Conservation (phyloP, 2,113 vertebrate species). For the Takifugu flavidus region DNA sequence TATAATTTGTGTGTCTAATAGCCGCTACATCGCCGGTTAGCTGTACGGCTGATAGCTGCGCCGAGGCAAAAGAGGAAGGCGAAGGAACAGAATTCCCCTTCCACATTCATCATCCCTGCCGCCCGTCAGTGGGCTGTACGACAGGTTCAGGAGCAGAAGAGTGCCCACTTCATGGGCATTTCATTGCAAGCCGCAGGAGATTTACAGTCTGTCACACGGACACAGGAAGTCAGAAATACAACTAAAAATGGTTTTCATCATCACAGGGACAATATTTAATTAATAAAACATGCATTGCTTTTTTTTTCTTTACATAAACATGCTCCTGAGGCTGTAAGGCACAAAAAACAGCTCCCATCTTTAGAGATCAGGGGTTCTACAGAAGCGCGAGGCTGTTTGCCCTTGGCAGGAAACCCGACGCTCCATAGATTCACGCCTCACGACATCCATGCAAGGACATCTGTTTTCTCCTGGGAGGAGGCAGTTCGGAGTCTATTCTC, state of each 20-base stretch:
- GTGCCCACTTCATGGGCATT: constrained; percentile 14
- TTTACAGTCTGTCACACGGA: background rate
- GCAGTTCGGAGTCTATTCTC: constrained; percentile 19
- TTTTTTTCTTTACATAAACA: background rate
- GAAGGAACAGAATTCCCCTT: constrained; percentile 6
- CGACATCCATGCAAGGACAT: constrained; percentile 47
- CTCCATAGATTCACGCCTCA: constrained; percentile 29
- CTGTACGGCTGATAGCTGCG: background rate
- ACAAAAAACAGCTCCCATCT: background rate
- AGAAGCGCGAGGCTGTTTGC: constrained; percentile 17
- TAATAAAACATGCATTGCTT: too few species aligned
- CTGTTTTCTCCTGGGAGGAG: constrained; percentile 43
- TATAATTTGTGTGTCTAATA: background rate
- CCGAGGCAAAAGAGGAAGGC: constrained; percentile 4
- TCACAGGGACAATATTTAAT: background rate
- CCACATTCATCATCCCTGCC: constrained; percentile 43
- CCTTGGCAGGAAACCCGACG: constrained; percentile 31
- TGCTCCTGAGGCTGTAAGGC: background rate
- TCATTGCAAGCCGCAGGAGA: constrained; percentile 27
- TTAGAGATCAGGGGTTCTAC: constrained; percentile 16
- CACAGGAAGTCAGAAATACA: background rate
- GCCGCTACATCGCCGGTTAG: constrained; percentile 1
- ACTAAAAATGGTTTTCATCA: too few species aligned
- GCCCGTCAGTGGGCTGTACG: constrained; percentile 18
- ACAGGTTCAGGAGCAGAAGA: constrained; percentile 26